Base-by-base conservation (phyloP, 2,888 invertebrate species). In the Unio delphinus region DNA sequence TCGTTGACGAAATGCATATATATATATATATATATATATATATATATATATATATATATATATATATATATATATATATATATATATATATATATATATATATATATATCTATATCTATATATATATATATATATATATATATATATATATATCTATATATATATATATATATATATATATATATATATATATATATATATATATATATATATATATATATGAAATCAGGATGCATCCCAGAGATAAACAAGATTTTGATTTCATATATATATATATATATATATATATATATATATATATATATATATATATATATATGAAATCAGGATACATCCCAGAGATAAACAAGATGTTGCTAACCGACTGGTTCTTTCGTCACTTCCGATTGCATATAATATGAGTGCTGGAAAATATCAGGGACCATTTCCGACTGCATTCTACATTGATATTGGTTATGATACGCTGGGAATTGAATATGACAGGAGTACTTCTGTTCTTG, bases 311-410 rank as follows among this genome's bases (percentile, higher is more conserved):
- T 34, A 34, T 34, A 34, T 7, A 30, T 30, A 30, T 30, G 6
- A 5, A 30, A 57, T 20, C 71, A 84, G 83, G 68, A 75, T 84
- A 8, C 86, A 86, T 69, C 86, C 86, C 63, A 69, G 84, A 54
- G 79, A 84, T 72, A 87, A 88, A 73, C 78, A 81, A 65, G 84
- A 82, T 69, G 81, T 87, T 30, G 84, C 83, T 15, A 70, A 75
- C 7, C 74, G 88, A 7, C 75, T 88, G 56, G 72, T 80, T 30
- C 65, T 82, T 34, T 80, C 85, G 1, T 82, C 81, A 17, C 69
- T 86, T 6, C 61, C 79, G 18, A 79, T 87, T 20, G 86, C 84
- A 20, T 87, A 87, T 69, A 78, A 80, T 57, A 69, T 66, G 67
- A 73, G 61, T 55, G 71, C 68, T 18, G 75, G 80, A 8, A 69